Base-by-base conservation (phyloP, 1,140 invertebrate genomes). In the Aleiodes sp. region DNA sequence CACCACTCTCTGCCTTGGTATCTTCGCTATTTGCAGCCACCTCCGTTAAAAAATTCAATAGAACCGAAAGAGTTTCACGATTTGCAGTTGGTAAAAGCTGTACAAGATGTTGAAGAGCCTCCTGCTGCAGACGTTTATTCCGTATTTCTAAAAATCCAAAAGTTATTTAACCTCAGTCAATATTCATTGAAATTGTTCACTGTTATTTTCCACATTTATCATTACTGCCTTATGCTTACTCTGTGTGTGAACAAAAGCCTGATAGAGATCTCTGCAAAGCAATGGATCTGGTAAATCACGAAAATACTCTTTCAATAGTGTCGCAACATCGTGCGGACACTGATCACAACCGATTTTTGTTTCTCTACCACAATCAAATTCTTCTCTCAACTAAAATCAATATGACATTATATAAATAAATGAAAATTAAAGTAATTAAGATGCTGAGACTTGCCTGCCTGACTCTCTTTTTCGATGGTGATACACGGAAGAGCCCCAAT, bases 261-360 rank as follows among this genome's bases (percentile, higher is more conserved):
- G 89, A 81, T 98, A 98, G 0, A 98, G 88, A 79, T 96, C 93
- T 72, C 92, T 89, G 75, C 95, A 97, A 0, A 98, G 89, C 16
- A 98, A 86, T 2, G 96, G 94, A 80, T 98, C 96, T 0, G 96
- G 96, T 41, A 98, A 86, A 82, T 98, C 96, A 26, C 96, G 88
- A 72, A 98, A 92, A 86, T 94, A 98, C 81, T 98, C 96, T 81
- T 98, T 98, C 1, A 98, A 87, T 19, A 98, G 87, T 0, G 95
- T 94, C 2, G 95, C 96, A 16, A 98, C 94, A 80, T 98, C 96
- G 80, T 98, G 96, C 0, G 95, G 94, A 87, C 94, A 95, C 71
- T 93, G 92, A 41, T 95, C 92, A 4, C 91, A 87, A 29, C 92
- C 92, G 73, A 98, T 88, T 63, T 90, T 87, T 2, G 92, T 91